Percentiles rank a stretch among this genome's conserved stretches.
Evolutionary conservation across 1,140 invertebrate genomes (phyloP).

Genomic region (Leptinotarsa lineolata): DNA sequence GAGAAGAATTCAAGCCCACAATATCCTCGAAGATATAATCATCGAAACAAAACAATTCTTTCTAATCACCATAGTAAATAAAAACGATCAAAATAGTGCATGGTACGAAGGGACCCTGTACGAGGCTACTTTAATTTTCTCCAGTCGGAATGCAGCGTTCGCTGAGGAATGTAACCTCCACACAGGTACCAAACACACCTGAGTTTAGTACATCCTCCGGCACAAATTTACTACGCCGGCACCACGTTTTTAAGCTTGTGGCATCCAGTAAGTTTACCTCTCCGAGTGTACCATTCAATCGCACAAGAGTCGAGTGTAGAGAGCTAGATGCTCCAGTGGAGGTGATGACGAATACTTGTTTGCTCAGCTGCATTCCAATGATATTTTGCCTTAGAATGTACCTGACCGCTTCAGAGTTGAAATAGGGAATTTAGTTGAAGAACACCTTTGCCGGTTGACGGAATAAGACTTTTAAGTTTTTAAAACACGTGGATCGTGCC

Average conservation of each 20-base stretch:
- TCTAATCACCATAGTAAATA: not conserved
- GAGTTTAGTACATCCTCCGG: slow-evolving; percentile 50
- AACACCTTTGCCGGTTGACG: slow-evolving; percentile 50
- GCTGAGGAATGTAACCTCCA: slow-evolving; percentile 53
- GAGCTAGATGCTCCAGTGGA: slow-evolving; percentile 25
- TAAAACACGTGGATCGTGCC: slow-evolving; percentile 45
- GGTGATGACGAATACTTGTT: slow-evolving; percentile 23
- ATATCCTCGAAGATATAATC: too few relatives aligned
- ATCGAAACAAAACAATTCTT: too few relatives aligned
- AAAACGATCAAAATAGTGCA: not conserved
- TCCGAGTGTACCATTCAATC: slow-evolving; percentile 42
- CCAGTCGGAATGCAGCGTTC: slow-evolving; percentile 50
- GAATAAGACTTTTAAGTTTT: slow-evolving; percentile 38
- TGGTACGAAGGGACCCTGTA: slow-evolving; percentile 30
- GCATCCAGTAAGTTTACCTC: slow-evolving; percentile 36
- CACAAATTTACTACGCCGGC: slow-evolving; percentile 26
- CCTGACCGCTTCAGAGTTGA: slow-evolving; percentile 53
- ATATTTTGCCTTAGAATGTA: slow-evolving; percentile 54
- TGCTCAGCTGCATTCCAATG: slow-evolving; percentile 52
- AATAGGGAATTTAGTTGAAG: slow-evolving; percentile 52
- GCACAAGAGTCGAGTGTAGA: slow-evolving; percentile 36
- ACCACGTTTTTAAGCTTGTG: slow-evolving; percentile 26
- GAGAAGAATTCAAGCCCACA: not conserved
- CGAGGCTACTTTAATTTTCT: slow-evolving; percentile 53
- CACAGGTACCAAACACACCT: slow-evolving; percentile 54